Base-by-base conservation (phyloP, 2,113 vertebrate species). In the Lethenteron reissneri region DNA sequence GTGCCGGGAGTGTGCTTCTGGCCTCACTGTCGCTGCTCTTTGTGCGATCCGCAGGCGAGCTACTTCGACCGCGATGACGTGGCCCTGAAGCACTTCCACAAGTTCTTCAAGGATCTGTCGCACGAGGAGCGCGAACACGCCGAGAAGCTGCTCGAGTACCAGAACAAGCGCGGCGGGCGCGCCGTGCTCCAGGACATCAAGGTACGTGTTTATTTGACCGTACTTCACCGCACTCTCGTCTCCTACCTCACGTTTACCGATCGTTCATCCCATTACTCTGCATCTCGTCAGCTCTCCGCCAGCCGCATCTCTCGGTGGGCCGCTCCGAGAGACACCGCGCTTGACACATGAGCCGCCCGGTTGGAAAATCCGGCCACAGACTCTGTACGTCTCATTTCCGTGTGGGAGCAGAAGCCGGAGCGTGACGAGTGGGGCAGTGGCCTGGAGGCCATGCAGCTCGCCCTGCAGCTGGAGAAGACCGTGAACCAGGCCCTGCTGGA, bases 31-130 rank as follows among this genome's bases (percentile, higher is more conserved):
- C 64, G n/a, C 64, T 3, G n/a, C 64, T 68, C 2, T 68, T 69
- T 12, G 41, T 41, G 41, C 41, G 41, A 41, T 4, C 21, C 71
- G 12, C 77, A 89, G 88, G 83, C 81, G 70, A 83, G 75, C 71
- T 89, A 84, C 74, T 90, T 90, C 75, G 76, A 77, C 72, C 83
- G 85, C 5, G 88, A 90, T 57, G 86, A 91, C 71, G 83, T 91
- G 73, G 87, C 87, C 2, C 79, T 90, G 14, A 70, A 75, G 11
- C 84, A 86, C 3, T 87, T 91, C 57, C n/a, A 83, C 5, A 83
- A 83, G 17, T 89, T 86, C 79, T 89, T 89, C 79, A 85, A 80
- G 72, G 81, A 89, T 74, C 78, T 82, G 78, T 83, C 83, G 0
- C 74, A 84, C 0, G 83, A 88, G 76, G 86, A 90, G 75, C 75